These are phyloP conservation scores for Poeciliopsis paucimaculata DNA, from an alignment of 2,797 vertebrate species.

Conservation along the genomic window DNA sequence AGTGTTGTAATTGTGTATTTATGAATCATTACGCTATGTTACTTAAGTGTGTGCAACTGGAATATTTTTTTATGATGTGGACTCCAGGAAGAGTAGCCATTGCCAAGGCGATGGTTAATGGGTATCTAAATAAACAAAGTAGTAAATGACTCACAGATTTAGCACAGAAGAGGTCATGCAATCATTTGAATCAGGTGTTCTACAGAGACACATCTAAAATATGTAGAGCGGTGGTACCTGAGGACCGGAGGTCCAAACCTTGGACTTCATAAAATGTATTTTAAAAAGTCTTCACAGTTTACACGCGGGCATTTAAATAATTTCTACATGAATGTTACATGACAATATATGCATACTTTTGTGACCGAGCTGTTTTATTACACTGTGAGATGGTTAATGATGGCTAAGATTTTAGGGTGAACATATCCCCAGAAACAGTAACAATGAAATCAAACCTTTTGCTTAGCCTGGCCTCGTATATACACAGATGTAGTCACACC, in stretches of 20 bases:
- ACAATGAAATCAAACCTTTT: slow-evolving; percentile 47
- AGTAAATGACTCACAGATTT: neutral
- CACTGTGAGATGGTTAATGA: slow-evolving; percentile 65
- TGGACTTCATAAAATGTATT: neutral
- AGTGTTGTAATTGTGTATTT: too few species aligned
- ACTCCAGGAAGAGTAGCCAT: too few species aligned
- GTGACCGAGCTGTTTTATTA: slow-evolving; percentile 61
- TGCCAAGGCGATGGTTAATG: too few species aligned
- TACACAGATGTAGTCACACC: slow-evolving; percentile 42
- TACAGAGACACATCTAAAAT: too few species aligned
- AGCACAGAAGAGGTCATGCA: too few species aligned
- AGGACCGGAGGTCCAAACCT: too few species aligned
- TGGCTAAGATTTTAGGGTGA: slow-evolving; percentile 43
- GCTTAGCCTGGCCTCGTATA: slow-evolving; percentile 30
- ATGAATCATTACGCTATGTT: too few species aligned
- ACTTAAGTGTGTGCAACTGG: too few species aligned
- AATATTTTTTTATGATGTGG: too few species aligned
- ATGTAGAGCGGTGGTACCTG: too few species aligned
- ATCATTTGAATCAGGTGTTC: too few species aligned
- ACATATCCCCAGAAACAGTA: slow-evolving; percentile 37
- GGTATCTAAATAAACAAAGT: neutral
- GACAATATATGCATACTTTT: slow-evolving; percentile 36
- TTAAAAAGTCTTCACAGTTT: neutral
- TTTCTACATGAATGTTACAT: slow-evolving; percentile 24
- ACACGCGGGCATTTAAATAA: neutral